A percentile compares a stretch with the other conserved stretches of the same genome.
Conservation (phyloP, 2,113 vertebrate genomes). For the Pandion haliaetus region DNA sequence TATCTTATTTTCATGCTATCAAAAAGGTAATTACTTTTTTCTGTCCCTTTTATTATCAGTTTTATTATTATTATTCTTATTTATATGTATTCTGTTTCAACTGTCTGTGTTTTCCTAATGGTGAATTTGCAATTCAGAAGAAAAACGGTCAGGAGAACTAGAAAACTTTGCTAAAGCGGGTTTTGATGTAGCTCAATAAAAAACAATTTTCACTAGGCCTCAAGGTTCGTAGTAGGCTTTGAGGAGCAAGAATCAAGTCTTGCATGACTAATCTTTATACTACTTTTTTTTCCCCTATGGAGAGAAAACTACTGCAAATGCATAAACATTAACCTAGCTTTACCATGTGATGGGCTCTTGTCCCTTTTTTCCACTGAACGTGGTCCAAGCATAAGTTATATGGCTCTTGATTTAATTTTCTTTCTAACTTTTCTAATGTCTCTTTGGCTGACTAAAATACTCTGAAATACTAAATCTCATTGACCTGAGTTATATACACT, state of each 20-base stretch:
- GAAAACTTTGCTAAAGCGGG: not conserved
- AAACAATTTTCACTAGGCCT: not conserved
- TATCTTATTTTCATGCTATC: not conserved
- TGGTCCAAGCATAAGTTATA: not conserved
- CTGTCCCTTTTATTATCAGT: not conserved
- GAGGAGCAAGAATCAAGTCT: constrained; percentile 12
- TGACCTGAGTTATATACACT: not conserved
- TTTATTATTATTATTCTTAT: not conserved
- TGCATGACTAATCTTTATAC: not conserved
- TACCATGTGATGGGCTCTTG: not conserved
- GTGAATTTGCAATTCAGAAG: not conserved
- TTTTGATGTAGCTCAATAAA: not conserved
- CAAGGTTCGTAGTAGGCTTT: not conserved
- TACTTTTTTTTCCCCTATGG: not conserved
- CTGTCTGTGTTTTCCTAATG: not conserved
- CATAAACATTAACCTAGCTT: not conserved
- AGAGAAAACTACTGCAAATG: constrained; percentile 11
- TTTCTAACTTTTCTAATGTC: not conserved
- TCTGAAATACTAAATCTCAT: not conserved
- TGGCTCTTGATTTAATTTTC: not conserved
- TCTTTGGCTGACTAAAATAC: not conserved
- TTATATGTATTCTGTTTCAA: not conserved
- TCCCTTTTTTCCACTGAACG: not conserved
- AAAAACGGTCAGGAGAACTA: not conserved
- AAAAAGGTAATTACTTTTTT: not conserved